Base-by-base conservation (phyloP, 2,888 invertebrate species). In the Eulithis testata region DNA sequence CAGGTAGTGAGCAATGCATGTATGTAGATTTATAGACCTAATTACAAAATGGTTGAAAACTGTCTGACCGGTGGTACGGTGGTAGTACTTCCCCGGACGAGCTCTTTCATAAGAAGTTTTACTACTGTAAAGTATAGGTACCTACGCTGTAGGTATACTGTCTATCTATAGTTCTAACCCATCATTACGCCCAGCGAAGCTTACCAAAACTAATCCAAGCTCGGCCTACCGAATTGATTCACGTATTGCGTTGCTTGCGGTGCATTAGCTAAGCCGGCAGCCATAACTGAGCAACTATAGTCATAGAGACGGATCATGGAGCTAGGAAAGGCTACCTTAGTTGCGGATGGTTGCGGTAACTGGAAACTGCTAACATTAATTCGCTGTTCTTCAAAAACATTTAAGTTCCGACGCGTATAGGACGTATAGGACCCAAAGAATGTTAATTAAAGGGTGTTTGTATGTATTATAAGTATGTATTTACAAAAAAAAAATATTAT, bases 181-280 rank as follows among this genome's bases (percentile, higher is more conserved):
- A 57, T 61, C 49, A 63, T 56, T 63, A 60, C 56, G 47, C 4
- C 37, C 44, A 53, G 27, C 60, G 49, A 47, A 60, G 63, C 63
- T 43, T 56, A 44, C 47, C 58, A 36, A 63, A 66, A 57, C 63
- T 50, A 66, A 66, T 63, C 63, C 60, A 12, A 54, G 45, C 31
- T 47, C 56, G 53, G 59, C 55, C 60, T 51, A 55, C 60, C 56
- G 53, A 65, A 68, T 65, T 68, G 68, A 68, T 68, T 68, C 67
- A 64, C 61, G 59, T 65, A 62, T 64, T 66, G 40, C 62, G 52
- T 44, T 62, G 62, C 64, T 68, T 59, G 65, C 59, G 65, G 64
- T 65, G 61, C 64, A 59, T 65, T 65, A 65, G 68, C 62, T 68
- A 49, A 68, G 64, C 67, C 50, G 47, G 54, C 31, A 21, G 40